These are phyloP conservation scores for Monopterus albus DNA, from an alignment of 2,113 vertebrate genomes.

Conservation along the genomic window DNA sequence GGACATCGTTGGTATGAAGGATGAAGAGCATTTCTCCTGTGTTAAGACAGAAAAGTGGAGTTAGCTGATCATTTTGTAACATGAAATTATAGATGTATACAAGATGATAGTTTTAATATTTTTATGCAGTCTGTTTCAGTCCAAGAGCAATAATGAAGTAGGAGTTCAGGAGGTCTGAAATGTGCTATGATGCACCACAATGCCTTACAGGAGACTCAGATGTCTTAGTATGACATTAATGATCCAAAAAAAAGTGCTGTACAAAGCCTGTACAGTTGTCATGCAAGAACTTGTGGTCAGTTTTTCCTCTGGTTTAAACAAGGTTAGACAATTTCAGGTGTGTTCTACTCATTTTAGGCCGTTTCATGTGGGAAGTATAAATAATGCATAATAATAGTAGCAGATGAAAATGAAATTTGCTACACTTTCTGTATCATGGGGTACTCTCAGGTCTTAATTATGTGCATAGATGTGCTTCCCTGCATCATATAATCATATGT, in stretches of 20 bases:
- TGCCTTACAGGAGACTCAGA: background rate
- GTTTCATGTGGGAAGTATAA: background rate
- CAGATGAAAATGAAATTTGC: background rate
- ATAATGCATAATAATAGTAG: conserved; percentile 3
- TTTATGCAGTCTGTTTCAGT: conserved; percentile 6
- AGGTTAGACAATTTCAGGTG: background rate
- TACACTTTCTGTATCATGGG: background rate
- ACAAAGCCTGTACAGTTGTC: too few species aligned
- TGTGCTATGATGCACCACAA: background rate
- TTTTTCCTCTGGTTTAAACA: background rate
- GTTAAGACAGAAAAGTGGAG: background rate
- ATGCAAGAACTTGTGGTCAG: background rate
- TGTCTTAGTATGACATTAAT: background rate
- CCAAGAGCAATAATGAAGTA: background rate
- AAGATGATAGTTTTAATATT: background rate
- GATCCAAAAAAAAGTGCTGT: background rate
- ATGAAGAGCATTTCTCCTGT: background rate
- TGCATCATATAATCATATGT: conserved; percentile 5
- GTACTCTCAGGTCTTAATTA: conserved; percentile 57
- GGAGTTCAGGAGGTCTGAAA: background rate
- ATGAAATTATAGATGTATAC: background rate
- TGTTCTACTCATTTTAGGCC: background rate
- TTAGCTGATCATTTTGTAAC: too few species aligned
- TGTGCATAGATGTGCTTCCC: background rate
- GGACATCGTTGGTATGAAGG: background rate